Conservation (phyloP, 2,797 vertebrate species). For the Sus cebifrons region DNA sequence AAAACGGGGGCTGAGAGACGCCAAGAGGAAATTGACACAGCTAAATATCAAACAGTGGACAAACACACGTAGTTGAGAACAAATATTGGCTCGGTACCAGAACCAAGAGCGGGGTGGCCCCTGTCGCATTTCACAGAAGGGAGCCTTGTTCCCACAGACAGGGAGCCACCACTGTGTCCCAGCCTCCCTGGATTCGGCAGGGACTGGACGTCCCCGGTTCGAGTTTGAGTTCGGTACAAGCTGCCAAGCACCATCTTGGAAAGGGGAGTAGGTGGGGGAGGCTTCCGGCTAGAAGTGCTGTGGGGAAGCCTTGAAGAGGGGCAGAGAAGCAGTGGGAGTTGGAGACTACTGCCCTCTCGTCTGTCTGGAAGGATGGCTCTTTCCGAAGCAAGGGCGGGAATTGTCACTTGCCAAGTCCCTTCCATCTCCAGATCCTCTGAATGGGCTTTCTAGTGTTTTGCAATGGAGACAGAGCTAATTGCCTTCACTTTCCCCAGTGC, state of each 20-base stretch:
- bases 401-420: not conserved
- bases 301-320: no score
- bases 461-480: not conserved
- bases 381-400: not conserved
- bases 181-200: not conserved
- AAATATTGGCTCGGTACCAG: constrained; percentile 69
- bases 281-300: not conserved
- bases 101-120: not conserved
- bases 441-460: constrained; percentile 37
- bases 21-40: constrained; percentile 62
- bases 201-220: not conserved
- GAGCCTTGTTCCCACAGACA: constrained; percentile 58
- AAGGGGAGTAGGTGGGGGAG: not conserved
- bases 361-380: not conserved
- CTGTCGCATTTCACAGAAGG: constrained; percentile 40
- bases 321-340: not conserved
- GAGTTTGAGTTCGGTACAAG: not conserved
- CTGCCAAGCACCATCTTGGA: not conserved
- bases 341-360: not conserved
- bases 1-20: constrained; percentile 24
- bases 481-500: constrained; percentile 24
- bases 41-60: not conserved
- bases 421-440: not conserved
- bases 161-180: not conserved
- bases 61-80: constrained; percentile 56